Percentiles rank a stretch among this genome's conserved stretches.
These are phyloP conservation scores for Eristalis intricaria DNA, from an alignment of 2,888 invertebrate genomes.

Conservation along the genomic window DNA sequence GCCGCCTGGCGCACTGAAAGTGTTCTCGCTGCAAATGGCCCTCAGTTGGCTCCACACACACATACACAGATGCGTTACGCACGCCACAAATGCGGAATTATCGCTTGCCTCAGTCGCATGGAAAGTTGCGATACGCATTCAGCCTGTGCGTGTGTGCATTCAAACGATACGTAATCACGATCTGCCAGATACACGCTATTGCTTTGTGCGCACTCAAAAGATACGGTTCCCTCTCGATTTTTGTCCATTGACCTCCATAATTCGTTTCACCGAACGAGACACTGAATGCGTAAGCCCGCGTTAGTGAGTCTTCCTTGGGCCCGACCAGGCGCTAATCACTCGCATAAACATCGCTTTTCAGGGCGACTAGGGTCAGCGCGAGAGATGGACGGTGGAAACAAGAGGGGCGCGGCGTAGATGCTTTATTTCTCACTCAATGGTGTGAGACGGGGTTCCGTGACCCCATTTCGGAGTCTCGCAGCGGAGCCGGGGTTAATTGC, in stretches of 20 bases:
- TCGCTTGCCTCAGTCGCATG: neutral
- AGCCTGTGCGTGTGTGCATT: neutral
- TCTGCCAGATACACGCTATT: neutral
- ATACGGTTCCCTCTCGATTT: slow-evolving; percentile 23
- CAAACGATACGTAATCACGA: neutral
- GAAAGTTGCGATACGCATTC: slow-evolving; percentile 4
- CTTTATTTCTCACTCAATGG: neutral
- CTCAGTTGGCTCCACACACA: neutral
- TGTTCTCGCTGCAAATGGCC: neutral
- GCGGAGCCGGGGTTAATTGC: neutral
- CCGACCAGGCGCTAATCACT: slow-evolving; percentile 14
- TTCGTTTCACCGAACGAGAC: neutral
- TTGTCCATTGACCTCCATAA: slow-evolving; percentile 44
- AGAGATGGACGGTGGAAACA: neutral
- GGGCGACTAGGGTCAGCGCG: slow-evolving; percentile 37
- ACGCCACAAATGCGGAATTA: neutral
- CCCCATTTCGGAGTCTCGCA: slow-evolving; percentile 41
- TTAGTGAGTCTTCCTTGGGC: no score
- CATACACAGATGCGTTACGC: neutral
- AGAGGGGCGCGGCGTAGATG: no score
- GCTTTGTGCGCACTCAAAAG: slow-evolving; percentile 15
- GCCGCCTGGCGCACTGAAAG: neutral
- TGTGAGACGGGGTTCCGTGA: slow-evolving; percentile 30
- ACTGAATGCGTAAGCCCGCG: neutral
- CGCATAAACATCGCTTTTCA: slow-evolving; percentile 38